Evolutionary conservation across 2,113 vertebrate species (phyloP).

Genomic region (Telmatochromis sp.): DNA sequence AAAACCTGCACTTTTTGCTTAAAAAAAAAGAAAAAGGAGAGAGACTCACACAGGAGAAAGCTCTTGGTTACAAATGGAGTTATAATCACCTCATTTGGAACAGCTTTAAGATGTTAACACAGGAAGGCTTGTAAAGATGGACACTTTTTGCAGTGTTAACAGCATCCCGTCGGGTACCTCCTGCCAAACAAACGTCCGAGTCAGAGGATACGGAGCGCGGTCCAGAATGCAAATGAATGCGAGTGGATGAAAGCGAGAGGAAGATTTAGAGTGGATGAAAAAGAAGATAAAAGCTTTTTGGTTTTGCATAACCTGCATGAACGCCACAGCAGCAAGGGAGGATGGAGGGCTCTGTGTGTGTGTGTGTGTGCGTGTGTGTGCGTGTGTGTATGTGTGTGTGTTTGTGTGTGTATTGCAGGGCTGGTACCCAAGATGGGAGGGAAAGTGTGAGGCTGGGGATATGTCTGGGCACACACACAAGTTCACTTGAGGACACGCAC

Average conservation of each 20-base stretch:
- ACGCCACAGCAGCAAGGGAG: background rate
- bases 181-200: slow-evolving; percentile 47
- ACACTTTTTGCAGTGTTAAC: slow-evolving; percentile 39
- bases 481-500: slow-evolving; percentile 49
- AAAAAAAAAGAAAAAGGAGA: background rate
- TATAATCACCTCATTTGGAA: slow-evolving; percentile 6
- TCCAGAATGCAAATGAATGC: slow-evolving; percentile 43
- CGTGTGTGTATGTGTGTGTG: background rate
- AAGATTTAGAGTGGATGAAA: background rate
- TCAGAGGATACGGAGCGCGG: slow-evolving; percentile 19
- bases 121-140: background rate
- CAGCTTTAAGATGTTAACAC: background rate
- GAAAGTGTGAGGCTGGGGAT: slow-evolving; percentile 15
- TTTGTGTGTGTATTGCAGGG: background rate
- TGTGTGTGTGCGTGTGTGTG: background rate
- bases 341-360: background rate
- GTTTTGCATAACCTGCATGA: background rate
- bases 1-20: background rate
- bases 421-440: slow-evolving; percentile 39
- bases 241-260: slow-evolving; percentile 12
- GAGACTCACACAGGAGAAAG: background rate
- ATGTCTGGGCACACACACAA: slow-evolving; percentile 19
- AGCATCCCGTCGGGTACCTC: slow-evolving; percentile 39
- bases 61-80: background rate
- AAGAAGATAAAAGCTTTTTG: background rate